Evolutionary conservation across 2,113 vertebrate genomes (phyloP).

Genomic region (Myotis yumanensis): DNA sequence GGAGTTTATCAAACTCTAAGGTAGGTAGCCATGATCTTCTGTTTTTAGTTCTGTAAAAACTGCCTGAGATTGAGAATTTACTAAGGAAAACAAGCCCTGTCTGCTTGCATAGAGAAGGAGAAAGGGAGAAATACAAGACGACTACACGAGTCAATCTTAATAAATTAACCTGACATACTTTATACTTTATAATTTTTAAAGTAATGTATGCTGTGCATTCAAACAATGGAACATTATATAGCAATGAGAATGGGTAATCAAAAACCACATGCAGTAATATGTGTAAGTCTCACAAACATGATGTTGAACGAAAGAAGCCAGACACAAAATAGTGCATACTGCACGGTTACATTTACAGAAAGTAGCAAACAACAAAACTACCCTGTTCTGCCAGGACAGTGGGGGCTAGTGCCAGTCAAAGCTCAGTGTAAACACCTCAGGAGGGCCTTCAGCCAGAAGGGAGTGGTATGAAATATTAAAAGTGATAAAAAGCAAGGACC

Average conservation of each 20-base stretch:
- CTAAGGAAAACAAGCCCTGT: neutral
- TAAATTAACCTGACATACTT: neutral
- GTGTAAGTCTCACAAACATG: neutral
- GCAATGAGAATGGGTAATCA: neutral
- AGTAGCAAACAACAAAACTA: neutral
- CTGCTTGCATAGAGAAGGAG: neutral
- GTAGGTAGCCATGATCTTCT: neutral
- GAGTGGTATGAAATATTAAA: neutral
- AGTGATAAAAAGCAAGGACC: neutral
- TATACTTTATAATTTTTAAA: conserved; percentile 4
- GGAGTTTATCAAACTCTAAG: neutral
- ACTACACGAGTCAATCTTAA: neutral
- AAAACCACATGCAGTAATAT: neutral
- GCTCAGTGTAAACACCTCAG: neutral
- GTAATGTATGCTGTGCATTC: neutral
- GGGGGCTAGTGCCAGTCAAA: neutral
- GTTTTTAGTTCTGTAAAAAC: neutral
- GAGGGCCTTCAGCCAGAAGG: neutral
- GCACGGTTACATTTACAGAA: neutral
- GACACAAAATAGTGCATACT: neutral
- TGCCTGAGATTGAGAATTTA: neutral
- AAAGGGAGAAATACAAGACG: neutral
- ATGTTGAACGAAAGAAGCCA: neutral
- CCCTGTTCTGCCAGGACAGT: neutral
- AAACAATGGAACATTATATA: neutral